These are phyloP conservation scores for Theonella swinhoei DNA, from an alignment of 37 sponge, comb jelly and placozoan genomes.

Conservation along the genomic window DNA sequence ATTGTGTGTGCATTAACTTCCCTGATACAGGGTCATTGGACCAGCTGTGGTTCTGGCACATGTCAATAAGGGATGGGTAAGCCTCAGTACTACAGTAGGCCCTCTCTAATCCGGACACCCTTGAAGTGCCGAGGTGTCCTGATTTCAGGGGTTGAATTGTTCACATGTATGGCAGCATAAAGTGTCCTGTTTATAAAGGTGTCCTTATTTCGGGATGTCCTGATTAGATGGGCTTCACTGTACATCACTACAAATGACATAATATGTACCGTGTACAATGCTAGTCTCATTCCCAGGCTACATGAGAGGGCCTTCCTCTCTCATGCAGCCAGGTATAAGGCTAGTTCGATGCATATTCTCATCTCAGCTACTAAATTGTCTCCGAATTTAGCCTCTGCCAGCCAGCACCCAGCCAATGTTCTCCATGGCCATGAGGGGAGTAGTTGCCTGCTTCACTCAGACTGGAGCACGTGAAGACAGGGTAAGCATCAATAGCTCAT, in stretches of 20 bases:
- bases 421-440: constrained; percentile 69
- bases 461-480: constrained; percentile 59
- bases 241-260: too few species aligned
- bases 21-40: constrained; percentile 54
- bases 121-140: too few species aligned
- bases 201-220: too few species aligned
- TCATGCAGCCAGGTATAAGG: neutral
- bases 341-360: neutral
- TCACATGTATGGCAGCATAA: too few species aligned
- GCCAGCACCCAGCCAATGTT: constrained; percentile 57
- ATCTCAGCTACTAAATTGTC: neutral
- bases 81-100: neutral
- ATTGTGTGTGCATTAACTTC: too few species aligned
- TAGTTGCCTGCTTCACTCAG: constrained; percentile 77
- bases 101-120: neutral
- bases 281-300: too few species aligned
- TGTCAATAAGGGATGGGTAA: constrained; percentile 59
- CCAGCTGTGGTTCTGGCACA: constrained; percentile 69
- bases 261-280: too few species aligned
- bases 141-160: too few species aligned
- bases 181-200: too few species aligned
- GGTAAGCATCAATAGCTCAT: constrained; percentile 57
- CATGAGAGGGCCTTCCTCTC: neutral
- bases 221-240: too few species aligned
- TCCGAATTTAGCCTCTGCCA: constrained; percentile 29